Evolutionary conservation across 2,113 vertebrate species (phyloP).

Genomic region (Caranx ignobilis): DNA sequence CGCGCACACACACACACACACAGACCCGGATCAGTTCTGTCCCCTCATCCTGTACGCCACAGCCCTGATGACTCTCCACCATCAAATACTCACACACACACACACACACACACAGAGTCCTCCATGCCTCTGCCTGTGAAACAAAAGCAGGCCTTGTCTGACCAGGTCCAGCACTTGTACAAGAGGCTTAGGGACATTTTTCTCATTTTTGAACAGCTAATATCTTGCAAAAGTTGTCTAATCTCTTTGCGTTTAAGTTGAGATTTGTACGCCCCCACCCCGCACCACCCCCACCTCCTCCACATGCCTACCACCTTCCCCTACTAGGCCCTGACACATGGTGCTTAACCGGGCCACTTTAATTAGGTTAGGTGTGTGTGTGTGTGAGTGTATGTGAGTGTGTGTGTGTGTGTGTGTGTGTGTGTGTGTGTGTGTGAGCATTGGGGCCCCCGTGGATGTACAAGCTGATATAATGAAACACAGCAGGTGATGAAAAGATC

Average conservation of each 20-base stretch:
- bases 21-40: constrained; percentile 83
- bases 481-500: constrained; percentile 65
- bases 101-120: constrained; percentile 54
- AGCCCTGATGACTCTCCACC: constrained; percentile 47
- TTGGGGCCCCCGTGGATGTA: constrained; percentile 35
- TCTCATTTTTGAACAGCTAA: constrained; percentile 99
- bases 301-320: constrained; percentile 73
- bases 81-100: constrained; percentile 48
- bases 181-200: constrained; percentile 98
- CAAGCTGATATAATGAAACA: constrained; percentile 70
- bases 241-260: constrained; percentile 97
- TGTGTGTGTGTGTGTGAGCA: constrained; percentile 45
- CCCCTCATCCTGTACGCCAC: constrained; percentile 83
- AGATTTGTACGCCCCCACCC: constrained; percentile 81
- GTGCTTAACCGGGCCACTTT: constrained; percentile 84
- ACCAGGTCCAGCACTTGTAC: constrained; percentile 82
- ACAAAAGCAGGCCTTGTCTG: constrained; percentile 94
- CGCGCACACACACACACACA: constrained; percentile 9
- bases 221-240: constrained; percentile 95
- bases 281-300: constrained; percentile 44
- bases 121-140: constrained; percentile 70
- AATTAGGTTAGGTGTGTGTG: constrained; percentile 85
- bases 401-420: constrained; percentile 35
- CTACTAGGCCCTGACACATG: constrained; percentile 80
- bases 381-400: constrained; percentile 50